Evolutionary conservation across 2,113 vertebrate species (phyloP).

Genomic region (Seriola quinqueradiata): DNA sequence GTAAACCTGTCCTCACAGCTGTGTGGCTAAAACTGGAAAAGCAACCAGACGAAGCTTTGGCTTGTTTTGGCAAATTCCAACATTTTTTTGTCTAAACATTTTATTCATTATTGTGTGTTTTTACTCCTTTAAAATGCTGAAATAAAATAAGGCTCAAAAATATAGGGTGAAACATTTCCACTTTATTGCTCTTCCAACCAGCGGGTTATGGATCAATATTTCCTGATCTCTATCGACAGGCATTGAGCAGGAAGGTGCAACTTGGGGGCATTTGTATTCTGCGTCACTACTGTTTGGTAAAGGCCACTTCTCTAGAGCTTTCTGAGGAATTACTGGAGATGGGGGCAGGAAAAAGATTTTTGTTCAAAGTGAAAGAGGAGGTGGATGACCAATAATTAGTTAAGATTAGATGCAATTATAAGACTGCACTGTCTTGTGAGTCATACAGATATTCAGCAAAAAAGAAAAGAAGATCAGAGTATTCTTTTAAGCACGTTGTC

Average conservation of each 20-base stretch:
- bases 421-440: slow-evolving; percentile 6
- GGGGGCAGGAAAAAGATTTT: slow-evolving; percentile 15
- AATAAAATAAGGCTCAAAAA: slow-evolving; percentile 4
- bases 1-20: too few species aligned
- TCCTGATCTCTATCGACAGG: slow-evolving; percentile 32
- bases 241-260: slow-evolving; percentile 6
- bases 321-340: slow-evolving; percentile 35
- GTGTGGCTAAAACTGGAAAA: too few species aligned
- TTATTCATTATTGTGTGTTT: background rate
- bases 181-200: slow-evolving; percentile 5
- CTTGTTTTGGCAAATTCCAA: background rate
- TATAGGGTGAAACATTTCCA: background rate
- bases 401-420: slow-evolving; percentile 43
- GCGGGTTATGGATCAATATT: slow-evolving; percentile 43
- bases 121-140: background rate
- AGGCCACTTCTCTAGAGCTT: slow-evolving; percentile 51
- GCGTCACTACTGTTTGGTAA: slow-evolving; percentile 37
- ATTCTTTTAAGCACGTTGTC: background rate
- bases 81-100: background rate
- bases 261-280: slow-evolving; percentile 62
- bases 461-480: background rate
- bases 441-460: background rate
- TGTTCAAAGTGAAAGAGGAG: slow-evolving; percentile 15
- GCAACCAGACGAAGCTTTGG: background rate
- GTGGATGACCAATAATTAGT: slow-evolving; percentile 22